Evolutionary conservation across 2,888 invertebrate species (phyloP), one percentile per base, ranked within the genome.

Genomic region (Carpatolechia fugitivella): DNA sequence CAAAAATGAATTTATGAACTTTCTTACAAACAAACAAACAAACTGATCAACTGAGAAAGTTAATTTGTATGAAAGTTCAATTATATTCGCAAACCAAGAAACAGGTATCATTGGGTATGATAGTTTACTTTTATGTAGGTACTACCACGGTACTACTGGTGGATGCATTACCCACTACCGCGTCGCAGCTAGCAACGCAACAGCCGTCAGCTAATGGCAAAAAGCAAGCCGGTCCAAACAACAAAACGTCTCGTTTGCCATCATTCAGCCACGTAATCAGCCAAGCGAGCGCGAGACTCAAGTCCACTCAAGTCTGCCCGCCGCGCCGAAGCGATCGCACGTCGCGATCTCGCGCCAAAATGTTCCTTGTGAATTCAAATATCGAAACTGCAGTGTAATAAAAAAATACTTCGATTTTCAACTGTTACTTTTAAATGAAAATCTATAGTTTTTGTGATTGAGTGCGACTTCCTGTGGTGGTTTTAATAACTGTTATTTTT

Each of bases 391-490:
- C 62, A 60, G 59, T 59, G 59, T 64, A 58, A 63, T 58, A 63
- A 59, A 63, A 52, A 62, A 52, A n/a, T n/a, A 62, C 60, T 62
- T 57, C 56, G 60, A 66, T 66, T 67, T 61, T 58, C 64, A 76
- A 76, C 76, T 78, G 72, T 76, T 72, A 65, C 68, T 69, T 77
- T 72, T 64, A 65, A 60, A 69, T 64, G 68, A 77, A 76, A 78
- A 71, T 60, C 61, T 72, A 75, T 73, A 77, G 74, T 79, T 77
- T 65, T 64, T 66, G 77, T 78, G 75, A 60, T 63, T 67, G 62
- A 71, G 80, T 74, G 70, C 64, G 65, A 65, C 56, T 58, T 72
- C n/a, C 74, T 80, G 67, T 70, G 70, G 76, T 74, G 74, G 65
- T 72, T 69, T 69, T 64, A 56, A 68, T 65, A 59, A 60, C 62